phyloP scores from a whole-genome alignment of 2,113 vertebrate genomes.

The Chlorocebus sabaeus region DNA sequence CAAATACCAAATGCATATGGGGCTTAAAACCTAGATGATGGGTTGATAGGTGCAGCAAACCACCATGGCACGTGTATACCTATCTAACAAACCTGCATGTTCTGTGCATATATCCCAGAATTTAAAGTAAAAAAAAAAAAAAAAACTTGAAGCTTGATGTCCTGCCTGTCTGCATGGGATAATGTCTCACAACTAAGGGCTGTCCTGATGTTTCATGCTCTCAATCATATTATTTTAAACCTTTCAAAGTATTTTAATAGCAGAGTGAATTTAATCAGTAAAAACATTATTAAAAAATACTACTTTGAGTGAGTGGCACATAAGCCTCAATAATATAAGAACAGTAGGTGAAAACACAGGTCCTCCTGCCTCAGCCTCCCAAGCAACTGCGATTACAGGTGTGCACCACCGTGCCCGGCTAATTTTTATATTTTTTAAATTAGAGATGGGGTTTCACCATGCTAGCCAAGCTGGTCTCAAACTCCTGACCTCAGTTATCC shows the following conservation, averaged over 20 bases:
- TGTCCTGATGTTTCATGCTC: background rate
- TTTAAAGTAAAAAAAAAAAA: no score
- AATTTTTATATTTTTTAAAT: background rate
- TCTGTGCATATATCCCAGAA: no score
- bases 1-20: no score
- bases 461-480: background rate
- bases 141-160: background rate
- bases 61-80: no score
- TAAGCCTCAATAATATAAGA: background rate
- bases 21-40: no score
- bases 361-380: background rate
- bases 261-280: background rate
- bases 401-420: background rate
- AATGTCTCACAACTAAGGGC: background rate
- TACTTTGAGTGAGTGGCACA: background rate
- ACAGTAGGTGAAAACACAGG: background rate
- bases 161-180: background rate
- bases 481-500: background rate
- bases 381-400: background rate
- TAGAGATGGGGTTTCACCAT: background rate
- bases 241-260: background rate
- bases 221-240: background rate
- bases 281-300: background rate
- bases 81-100: no score
- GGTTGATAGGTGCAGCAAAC: no score